Conservation (phyloP, 2,113 vertebrate species). For the Callopanchax toddi region DNA sequence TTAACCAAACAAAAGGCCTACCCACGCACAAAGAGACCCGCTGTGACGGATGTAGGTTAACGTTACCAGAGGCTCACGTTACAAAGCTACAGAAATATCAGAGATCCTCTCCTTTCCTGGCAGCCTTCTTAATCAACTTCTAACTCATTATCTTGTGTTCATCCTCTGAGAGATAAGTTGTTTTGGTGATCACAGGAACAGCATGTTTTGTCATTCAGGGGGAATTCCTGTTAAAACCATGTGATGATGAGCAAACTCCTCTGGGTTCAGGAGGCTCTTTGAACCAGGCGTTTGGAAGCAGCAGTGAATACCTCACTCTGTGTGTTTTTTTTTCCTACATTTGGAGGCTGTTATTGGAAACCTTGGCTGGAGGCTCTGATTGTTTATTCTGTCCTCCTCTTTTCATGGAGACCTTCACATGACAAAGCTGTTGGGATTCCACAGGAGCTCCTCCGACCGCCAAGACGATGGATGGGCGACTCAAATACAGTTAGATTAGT, state of each 20-base stretch:
- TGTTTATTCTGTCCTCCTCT: slow-evolving; percentile 66
- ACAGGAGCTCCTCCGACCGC: slow-evolving; percentile 27
- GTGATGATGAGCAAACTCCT: slow-evolving; percentile 63
- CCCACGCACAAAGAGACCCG: slow-evolving; percentile 56
- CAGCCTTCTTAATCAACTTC: slow-evolving; percentile 1
- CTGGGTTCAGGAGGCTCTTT: slow-evolving; percentile 47
- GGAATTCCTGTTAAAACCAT: slow-evolving; percentile 54
- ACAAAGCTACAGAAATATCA: slow-evolving; percentile 34
- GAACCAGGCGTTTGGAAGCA: slow-evolving; percentile 30
- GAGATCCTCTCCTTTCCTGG: slow-evolving; percentile 3
- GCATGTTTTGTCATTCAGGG: slow-evolving; percentile 33
- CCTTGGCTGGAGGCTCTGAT: too few species aligned
- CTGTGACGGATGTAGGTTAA: slow-evolving; percentile 68
- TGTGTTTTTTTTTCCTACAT: not conserved
- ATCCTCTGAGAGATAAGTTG: not conserved
- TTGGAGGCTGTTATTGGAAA: slow-evolving; percentile 60
- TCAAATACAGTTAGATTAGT: slow-evolving; percentile 12
- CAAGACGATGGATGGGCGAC: slow-evolving; percentile 34
- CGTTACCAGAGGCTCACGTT: slow-evolving; percentile 58
- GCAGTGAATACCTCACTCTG: slow-evolving; percentile 50
- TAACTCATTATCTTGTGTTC: slow-evolving; percentile 1
- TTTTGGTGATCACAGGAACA: slow-evolving; percentile 28
- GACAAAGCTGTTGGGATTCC: slow-evolving; percentile 57
- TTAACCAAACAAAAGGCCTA: slow-evolving; percentile 68
- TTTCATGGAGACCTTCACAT: slow-evolving; percentile 55